Base-by-base conservation (phyloP, 2,888 invertebrate genomes). In the Andricus quercusramuli region DNA sequence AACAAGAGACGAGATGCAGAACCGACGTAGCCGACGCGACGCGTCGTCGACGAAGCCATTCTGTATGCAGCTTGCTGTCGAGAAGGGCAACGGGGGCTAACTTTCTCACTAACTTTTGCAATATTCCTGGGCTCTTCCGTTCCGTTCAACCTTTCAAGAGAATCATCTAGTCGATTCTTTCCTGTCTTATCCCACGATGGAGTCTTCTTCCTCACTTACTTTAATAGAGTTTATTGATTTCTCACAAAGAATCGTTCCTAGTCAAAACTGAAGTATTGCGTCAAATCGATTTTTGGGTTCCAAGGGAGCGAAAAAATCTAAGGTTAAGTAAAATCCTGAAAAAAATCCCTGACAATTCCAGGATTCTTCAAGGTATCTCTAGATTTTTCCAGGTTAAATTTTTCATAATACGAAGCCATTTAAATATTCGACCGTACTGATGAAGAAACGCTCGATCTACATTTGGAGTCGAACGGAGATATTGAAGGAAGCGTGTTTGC, bases 121-220 rank as follows among this genome's bases (percentile, higher is more conserved):
- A 90, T 90, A 90, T 90, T 86, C 88, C 85, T 85, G 80, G 83
- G 86, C 85, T 87, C 86, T 88, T 88, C 85, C 84, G 86, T 87
- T 88, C 86, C 84, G 86, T 87, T 88, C 85, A 37, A 79, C 74
- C 79, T 80, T 66, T 78, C 77, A 59, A 80, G 79, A 80, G 78
- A 80, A 79, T 79, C 78, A 81, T 78, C 78, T 62, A 67, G 74
- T 81, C 78, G 44, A 76, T 78, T 65, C 25, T 59, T 67, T 77
- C 76, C 74, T 65, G 74, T 78, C 22, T 77, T 59, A 47, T 64
- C 37, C 44, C 11, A 70, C 65, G 20, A n/a, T 62, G 6, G 22
- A 25, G 47, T 68, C 47, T 25, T 51, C 47, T 47, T 47, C 70
- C 20, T 29, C n/a, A 5, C 70, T 70, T 11, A 22, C 51, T 47